Base-by-base conservation (phyloP, 2,888 invertebrate species). In the Mythimna albipuncta region DNA sequence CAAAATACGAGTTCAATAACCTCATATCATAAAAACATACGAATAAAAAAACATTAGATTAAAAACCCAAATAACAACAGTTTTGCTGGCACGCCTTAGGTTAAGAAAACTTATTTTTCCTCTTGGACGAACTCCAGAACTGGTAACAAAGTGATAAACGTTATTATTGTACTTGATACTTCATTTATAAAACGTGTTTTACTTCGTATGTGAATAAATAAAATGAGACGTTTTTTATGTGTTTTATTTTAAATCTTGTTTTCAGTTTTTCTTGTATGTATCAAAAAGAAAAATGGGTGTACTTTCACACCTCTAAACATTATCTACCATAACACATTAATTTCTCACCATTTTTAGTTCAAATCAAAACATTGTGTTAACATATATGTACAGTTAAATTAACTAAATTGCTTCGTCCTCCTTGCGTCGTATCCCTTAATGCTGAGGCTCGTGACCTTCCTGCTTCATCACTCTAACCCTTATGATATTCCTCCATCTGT, bases 41-140 rank as follows among this genome's bases (percentile, higher is more conserved):
- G 64, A 66, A 61, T 75, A 83, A 81, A 77, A 73, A 77, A 79
- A 85, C 82, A 77, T 84, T 77, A 80, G 81, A 86, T 84, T 85
- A 85, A 85, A 82, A 79, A 78, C 73, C 75, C 70, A 80, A 79
- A 79, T 83, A 72, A 81, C 78, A 84, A 79, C 77, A 79, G 72
- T 87, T 85, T 85, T 85, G 84, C 82, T 89, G 91, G 89, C 89
- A 89, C 89, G 81, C 75, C 69, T 84, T 77, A 75, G 50, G 62
- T 41, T 69, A 82, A 80, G 75, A 75, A 86, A 90, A 91, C 86
- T 87, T 89, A 90, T 90, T 89, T 90, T 89, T 89, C 85, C 85
- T 88, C 79, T 90, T 92, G 92, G 92, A 92, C 84, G 75, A 81
- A 66, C 83, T 91, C 92, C 92, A 92, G 89, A 88, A 85, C 85